Base-by-base conservation (phyloP, 2,797 vertebrate genomes). In the Scomberomorus guttatus region DNA sequence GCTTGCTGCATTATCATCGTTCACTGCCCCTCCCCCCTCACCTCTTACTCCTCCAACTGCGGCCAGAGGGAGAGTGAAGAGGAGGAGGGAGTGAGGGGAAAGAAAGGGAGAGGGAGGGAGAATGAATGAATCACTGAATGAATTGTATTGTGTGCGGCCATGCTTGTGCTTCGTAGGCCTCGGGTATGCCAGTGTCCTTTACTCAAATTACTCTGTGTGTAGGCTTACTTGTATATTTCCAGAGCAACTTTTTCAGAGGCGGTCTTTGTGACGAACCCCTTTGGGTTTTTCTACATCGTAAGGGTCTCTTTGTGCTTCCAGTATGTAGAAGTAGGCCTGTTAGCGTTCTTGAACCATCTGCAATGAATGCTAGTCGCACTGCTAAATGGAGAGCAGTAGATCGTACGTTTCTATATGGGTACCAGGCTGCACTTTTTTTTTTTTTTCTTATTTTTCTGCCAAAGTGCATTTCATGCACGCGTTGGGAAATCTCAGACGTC, bases 101-200 rank as follows among this genome's bases (percentile, higher is more conserved):
- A 93, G 92, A 89, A 91, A 94, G 91, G 84, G 90, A 86, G 77
- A 88, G 92, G 86, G 89, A 92, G 92, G 90, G 90, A 92, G 94
- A 93, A 95, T 94, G 94, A 95, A 94, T 90, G 94, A 95, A 94
- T 91, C 91, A 89, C 91, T 95, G 95, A 96, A 96, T 95, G 95
- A 95, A 95, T 94, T 94, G 94, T 94, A 95, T 96, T 96, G 95
- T 96, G 90, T 75, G 87, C 80, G 82, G 90, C 95, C 93, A 93
- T 94, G 94, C 95, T 94, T 90, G 86, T 62, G 89, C 82, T 83
- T 92, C 79, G 84, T 91, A 91, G 89, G 91, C 93, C 89, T 89
- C 27, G 88, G 90, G 80, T 94, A 89, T 83, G 87, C 87, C 83
- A 87, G 77, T 84, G 91, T 93, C 86, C 85, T 91, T 88, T 90